Conservation (phyloP, 2,113 vertebrate genomes). For the Petaurus breviceps region DNA sequence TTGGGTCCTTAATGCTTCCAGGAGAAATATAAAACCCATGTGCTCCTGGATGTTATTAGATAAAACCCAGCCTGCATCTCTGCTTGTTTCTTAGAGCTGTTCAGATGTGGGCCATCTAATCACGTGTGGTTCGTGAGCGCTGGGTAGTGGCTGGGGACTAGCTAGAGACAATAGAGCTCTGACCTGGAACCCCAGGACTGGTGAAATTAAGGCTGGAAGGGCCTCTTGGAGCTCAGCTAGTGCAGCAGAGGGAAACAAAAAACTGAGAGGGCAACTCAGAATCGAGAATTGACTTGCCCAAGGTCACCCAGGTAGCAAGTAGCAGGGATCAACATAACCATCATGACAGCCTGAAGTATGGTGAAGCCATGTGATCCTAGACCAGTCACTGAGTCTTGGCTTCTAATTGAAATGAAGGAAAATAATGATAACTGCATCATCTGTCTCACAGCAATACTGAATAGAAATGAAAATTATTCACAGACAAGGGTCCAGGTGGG, state of each 20-base stretch:
- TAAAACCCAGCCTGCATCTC: not conserved
- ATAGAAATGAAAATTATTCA: not conserved
- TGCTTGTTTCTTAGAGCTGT: not conserved
- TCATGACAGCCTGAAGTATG: not conserved
- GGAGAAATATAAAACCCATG: not conserved
- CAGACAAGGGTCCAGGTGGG: not conserved
- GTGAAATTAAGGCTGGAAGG: not conserved
- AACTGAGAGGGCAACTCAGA: not conserved
- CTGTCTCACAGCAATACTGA: not conserved
- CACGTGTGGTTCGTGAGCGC: not conserved
- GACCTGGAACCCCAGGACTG: not conserved
- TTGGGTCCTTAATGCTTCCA: not conserved
- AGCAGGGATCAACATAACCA: not conserved
- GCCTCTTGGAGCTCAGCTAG: not conserved
- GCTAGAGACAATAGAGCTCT: not conserved
- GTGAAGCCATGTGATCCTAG: not conserved
- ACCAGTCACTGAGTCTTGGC: not conserved
- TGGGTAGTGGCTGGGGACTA: not conserved
- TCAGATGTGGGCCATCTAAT: not conserved
- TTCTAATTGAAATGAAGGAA: not conserved
- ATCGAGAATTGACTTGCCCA: not conserved
- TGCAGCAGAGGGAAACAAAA: not conserved
- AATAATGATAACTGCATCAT: not conserved
- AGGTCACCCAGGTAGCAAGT: not conserved
- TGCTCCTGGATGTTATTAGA: slow-evolving; percentile 21